Percentiles rank a stretch among this genome's conserved stretches.
These are phyloP conservation scores for Drosophila pegasa DNA, from an alignment of 2,888 invertebrate species.

Conservation along the genomic window DNA sequence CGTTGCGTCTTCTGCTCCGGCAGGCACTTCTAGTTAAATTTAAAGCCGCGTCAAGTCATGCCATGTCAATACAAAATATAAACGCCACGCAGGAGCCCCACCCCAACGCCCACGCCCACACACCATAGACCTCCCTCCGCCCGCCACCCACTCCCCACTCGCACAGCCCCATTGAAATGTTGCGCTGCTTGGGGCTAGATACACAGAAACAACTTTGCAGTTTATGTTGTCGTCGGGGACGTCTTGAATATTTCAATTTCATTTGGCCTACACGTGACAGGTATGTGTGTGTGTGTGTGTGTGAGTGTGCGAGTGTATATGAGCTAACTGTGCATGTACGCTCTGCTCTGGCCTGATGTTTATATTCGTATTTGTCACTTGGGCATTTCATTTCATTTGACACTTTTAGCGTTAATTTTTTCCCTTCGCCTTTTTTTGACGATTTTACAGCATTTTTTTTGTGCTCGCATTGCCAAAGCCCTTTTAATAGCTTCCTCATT, in stretches of 20 bases:
- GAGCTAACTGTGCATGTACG: slow-evolving; percentile 3
- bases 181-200: slow-evolving; percentile 7
- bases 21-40: slow-evolving; percentile 36
- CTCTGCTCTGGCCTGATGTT: slow-evolving; percentile 37
- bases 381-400: slow-evolving; percentile 74
- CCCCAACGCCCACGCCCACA: not conserved
- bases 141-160: too few species aligned
- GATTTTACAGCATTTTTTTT: slow-evolving; percentile 19
- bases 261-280: slow-evolving; percentile 77
- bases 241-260: slow-evolving; percentile 75
- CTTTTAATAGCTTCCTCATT: slow-evolving; percentile 8
- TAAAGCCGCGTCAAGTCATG: slow-evolving; percentile 64
- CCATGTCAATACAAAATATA: slow-evolving; percentile 48
- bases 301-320: slow-evolving; percentile 10
- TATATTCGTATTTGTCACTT: slow-evolving; percentile 65
- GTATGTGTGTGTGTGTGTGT: slow-evolving; percentile 15
- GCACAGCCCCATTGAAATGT: not conserved
- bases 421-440: slow-evolving; percentile 25
- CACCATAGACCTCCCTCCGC: not conserved
- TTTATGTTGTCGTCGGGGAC: slow-evolving; percentile 34
- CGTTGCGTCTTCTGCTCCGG: slow-evolving; percentile 2
- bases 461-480: slow-evolving; percentile 2
- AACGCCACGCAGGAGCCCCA: not conserved
- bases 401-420: slow-evolving; percentile 62
- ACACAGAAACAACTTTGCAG: slow-evolving; percentile 34